These are phyloP conservation scores for Serranus cabrilla DNA, from an alignment of 2,797 vertebrate species.

Conservation along the genomic window DNA sequence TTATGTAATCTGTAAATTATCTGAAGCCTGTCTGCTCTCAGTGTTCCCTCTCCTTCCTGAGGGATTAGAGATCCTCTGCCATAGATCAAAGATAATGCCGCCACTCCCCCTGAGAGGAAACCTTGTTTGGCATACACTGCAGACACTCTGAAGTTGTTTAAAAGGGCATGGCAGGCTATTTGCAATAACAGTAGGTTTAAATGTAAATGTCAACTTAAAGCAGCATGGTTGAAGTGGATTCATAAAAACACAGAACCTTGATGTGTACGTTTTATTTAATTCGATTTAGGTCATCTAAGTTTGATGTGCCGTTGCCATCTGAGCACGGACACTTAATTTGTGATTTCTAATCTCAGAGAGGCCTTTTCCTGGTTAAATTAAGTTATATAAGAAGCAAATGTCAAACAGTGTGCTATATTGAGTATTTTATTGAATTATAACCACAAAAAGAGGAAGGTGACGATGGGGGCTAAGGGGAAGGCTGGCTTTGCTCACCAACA, in stretches of 20 bases:
- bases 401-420: constrained; percentile 6
- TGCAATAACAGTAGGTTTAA: neutral
- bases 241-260: neutral
- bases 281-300: neutral
- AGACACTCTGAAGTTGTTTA: constrained; percentile 24
- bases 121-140: constrained; percentile 35
- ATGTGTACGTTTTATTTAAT: constrained; percentile 5
- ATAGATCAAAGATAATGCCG: constrained; percentile 60
- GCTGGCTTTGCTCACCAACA: neutral
- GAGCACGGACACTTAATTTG: neutral
- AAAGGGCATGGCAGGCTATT: constrained; percentile 19
- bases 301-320: neutral
- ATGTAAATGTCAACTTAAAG: neutral
- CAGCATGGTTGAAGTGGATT: neutral
- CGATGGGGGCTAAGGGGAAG: neutral
- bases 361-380: constrained; percentile 2
- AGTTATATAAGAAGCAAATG: neutral
- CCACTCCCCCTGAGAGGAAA: constrained; percentile 58
- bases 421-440: neutral
- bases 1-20: constrained; percentile 9
- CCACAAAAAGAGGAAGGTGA: constrained; percentile 28
- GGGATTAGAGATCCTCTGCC: constrained; percentile 49
- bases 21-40: constrained; percentile 8
- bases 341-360: neutral
- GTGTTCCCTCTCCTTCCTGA: constrained; percentile 52